Conservation (phyloP, 2,797 vertebrate species). For the Rhinogobio ventralis region DNA sequence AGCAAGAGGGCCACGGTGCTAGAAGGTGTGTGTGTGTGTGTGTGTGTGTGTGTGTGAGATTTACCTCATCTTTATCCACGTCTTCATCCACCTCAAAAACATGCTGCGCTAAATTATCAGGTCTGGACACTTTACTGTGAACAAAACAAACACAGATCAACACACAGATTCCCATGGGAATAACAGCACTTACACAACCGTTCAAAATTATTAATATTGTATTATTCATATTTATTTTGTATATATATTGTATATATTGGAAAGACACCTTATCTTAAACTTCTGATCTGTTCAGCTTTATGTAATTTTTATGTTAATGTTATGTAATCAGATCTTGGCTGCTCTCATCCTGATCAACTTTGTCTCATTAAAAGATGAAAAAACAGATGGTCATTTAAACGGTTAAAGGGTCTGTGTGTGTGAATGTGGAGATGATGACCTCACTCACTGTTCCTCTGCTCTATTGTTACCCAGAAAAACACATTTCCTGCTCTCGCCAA, state of each 20-base stretch:
- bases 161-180: background rate
- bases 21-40: background rate
- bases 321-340: slow-evolving; percentile 12
- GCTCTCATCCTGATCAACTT: slow-evolving; percentile 6
- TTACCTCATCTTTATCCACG: slow-evolving; percentile 97
- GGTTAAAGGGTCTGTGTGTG: slow-evolving; percentile 6
- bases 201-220: too few relatives aligned
- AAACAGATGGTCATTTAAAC: slow-evolving; percentile 13
- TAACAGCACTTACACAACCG: background rate
- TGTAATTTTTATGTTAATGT: background rate
- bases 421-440: slow-evolving; percentile 40
- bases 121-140: slow-evolving; percentile 87
- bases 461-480: slow-evolving; percentile 59
- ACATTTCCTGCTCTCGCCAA: slow-evolving; percentile 64
- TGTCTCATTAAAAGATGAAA: slow-evolving; percentile 13
- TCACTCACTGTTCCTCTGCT: slow-evolving; percentile 54
- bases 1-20: background rate
- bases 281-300: background rate
- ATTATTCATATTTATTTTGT: too few relatives aligned
- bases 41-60: slow-evolving; percentile 46
- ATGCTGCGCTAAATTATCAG: slow-evolving; percentile 93
- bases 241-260: too few relatives aligned
- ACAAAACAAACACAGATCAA: slow-evolving; percentile 29
- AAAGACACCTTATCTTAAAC: background rate
- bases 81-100: slow-evolving; percentile 98